phyloP scores from a whole-genome alignment of 2,797 vertebrate genomes.

The Pyrocephalus nanus region DNA sequence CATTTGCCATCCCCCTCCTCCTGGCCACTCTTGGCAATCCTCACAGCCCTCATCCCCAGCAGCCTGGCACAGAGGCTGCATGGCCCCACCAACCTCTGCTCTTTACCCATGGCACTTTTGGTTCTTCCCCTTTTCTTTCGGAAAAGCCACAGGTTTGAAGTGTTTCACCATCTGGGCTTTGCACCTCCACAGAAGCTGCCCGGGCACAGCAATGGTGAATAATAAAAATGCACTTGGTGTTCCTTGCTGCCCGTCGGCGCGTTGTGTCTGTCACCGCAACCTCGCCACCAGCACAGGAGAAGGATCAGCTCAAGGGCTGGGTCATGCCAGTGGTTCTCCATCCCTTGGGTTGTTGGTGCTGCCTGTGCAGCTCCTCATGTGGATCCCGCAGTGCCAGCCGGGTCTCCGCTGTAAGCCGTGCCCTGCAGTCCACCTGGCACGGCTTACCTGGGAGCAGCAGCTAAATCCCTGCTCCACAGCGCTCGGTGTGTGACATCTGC shows the following conservation, averaged over 20 bases:
- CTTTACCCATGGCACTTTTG: neutral
- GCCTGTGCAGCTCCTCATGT: fast-evolving
- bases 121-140: neutral
- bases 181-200: neutral
- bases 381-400: neutral
- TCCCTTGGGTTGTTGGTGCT: neutral
- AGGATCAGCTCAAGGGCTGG: fast-evolving
- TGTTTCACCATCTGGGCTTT: neutral
- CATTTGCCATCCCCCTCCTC: neutral
- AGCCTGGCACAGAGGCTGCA: fast-evolving
- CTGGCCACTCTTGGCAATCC: neutral
- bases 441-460: neutral
- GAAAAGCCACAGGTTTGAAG: neutral
- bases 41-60: neutral
- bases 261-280: fast-evolving
- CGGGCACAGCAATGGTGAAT: neutral
- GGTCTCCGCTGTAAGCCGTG: neutral
- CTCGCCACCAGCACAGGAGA: neutral
- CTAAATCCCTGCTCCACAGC: neutral
- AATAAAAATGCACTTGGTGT: neutral
- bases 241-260: neutral
- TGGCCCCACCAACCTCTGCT: neutral
- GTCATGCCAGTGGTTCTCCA: neutral
- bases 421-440: neutral
- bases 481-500: neutral